These are phyloP conservation scores for Drosophila auraria DNA, from an alignment of 1,140 invertebrate genomes.

Conservation along the genomic window DNA sequence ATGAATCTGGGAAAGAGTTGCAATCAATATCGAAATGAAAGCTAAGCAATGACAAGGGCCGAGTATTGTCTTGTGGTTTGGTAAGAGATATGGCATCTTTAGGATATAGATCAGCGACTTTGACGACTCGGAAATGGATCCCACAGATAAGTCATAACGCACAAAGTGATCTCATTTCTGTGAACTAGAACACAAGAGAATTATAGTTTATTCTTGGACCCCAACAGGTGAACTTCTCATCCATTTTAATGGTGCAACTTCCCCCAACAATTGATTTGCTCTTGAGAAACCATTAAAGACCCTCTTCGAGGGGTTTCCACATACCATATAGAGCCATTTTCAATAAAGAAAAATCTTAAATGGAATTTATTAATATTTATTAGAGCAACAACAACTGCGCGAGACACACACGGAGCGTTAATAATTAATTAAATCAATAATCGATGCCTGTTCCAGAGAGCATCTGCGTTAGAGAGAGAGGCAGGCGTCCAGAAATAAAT, in stretches of 20 bases:
- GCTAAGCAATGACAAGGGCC: slow-evolving; percentile 20
- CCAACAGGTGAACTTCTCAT: slow-evolving; percentile 26
- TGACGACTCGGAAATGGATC: slow-evolving; percentile 13
- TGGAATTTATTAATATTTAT: slow-evolving; percentile 63
- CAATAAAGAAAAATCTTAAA: slow-evolving; percentile 45
- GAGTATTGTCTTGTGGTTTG: slow-evolving; percentile 33
- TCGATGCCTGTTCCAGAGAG: slow-evolving; percentile 35
- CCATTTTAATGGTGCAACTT: slow-evolving; percentile 9
- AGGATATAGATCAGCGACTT: slow-evolving; percentile 14
- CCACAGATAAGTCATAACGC: slow-evolving; percentile 11
- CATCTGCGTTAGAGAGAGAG: slow-evolving; percentile 12
- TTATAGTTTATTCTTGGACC: background rate
- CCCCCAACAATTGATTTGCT: slow-evolving; percentile 46
- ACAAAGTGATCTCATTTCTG: background rate
- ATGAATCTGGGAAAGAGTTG: slow-evolving; percentile 32
- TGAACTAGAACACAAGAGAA: slow-evolving; percentile 2
- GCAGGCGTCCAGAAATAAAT: slow-evolving; percentile 43
- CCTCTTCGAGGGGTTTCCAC: slow-evolving; percentile 11
- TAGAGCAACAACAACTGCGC: slow-evolving; percentile 37
- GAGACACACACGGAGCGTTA: slow-evolving; percentile 66
- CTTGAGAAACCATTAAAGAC: slow-evolving; percentile 39
- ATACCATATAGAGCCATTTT: slow-evolving; percentile 62
- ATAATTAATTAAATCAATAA: slow-evolving; percentile 84
- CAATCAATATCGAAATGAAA: slow-evolving; percentile 34
- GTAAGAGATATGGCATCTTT: slow-evolving; percentile 21